Conservation (phyloP, 2,113 vertebrate species). For the Dipodomys stephensi region DNA sequence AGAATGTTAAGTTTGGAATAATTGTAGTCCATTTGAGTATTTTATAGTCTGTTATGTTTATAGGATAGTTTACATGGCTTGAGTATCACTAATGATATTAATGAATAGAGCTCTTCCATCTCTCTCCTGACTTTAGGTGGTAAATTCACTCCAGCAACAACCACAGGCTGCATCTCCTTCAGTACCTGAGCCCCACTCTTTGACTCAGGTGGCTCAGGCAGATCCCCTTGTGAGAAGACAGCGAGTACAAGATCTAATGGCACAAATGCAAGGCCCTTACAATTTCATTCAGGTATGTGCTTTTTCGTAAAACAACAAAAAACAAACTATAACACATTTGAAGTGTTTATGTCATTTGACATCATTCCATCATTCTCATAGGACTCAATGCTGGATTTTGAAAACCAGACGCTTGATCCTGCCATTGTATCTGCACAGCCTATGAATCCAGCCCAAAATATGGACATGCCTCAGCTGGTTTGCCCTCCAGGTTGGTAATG, state of each 20-base stretch:
- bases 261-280: slow-evolving; percentile 98
- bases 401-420: slow-evolving; percentile 96
- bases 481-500: slow-evolving; percentile 91
- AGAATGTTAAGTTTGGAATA: slow-evolving; percentile 2
- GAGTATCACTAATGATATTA: not conserved
- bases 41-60: slow-evolving; percentile 10
- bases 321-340: not conserved
- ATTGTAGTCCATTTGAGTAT: not conserved
- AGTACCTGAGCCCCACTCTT: slow-evolving; percentile 89
- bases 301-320: not conserved
- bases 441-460: slow-evolving; percentile 94
- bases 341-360: not conserved
- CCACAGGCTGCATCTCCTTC: slow-evolving; percentile 90
- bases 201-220: slow-evolving; percentile 88
- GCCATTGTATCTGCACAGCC: slow-evolving; percentile 99
- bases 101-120: not conserved
- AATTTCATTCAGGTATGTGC: slow-evolving; percentile 98
- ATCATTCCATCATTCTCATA: slow-evolving; percentile 73
- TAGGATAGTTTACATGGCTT: not conserved
- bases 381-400: slow-evolving; percentile 99
- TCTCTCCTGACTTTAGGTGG: slow-evolving; percentile 83
- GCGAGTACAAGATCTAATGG: slow-evolving; percentile 98
- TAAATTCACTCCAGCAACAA: slow-evolving; percentile 92
- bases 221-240: slow-evolving; percentile 97
- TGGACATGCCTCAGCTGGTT: slow-evolving; percentile 95